Percentiles rank a stretch among this genome's conserved stretches.
These are phyloP conservation scores for Synanthedon tipuliformis DNA, from an alignment of 2,888 invertebrate genomes.

Conservation along the genomic window DNA sequence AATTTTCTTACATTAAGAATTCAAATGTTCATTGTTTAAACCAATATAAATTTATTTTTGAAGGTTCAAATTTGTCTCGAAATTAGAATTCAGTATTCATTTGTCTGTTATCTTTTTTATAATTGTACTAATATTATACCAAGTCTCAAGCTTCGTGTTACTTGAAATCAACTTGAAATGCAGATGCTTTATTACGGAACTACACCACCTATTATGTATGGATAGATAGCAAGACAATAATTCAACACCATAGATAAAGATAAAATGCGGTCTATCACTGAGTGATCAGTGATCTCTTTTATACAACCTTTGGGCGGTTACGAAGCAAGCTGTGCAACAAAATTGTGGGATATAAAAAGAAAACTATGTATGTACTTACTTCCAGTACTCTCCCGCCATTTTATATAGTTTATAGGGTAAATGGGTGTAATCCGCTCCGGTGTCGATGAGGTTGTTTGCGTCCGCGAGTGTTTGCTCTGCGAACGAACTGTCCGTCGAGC, in stretches of 20 bases:
- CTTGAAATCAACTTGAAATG: no score
- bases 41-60: no score
- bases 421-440: slow-evolving; percentile 57
- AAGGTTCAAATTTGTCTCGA: no score
- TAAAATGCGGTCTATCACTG: background rate
- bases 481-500: slow-evolving; percentile 67
- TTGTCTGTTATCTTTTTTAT: no score
- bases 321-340: background rate
- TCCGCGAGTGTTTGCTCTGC: slow-evolving; percentile 60
- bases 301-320: background rate
- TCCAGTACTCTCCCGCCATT: slow-evolving; percentile 86
- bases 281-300: background rate
- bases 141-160: no score
- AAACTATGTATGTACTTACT: slow-evolving; percentile 67
- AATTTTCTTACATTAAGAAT: no score
- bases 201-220: no score
- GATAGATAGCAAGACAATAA: no score
- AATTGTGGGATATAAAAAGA: background rate
- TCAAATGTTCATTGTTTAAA: no score
- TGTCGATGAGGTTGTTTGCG: slow-evolving; percentile 48
- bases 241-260: background rate
- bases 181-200: no score
- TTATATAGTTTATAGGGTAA: slow-evolving; percentile 80
- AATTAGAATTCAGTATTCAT: no score
- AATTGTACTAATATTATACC: no score